Conservation (phyloP, 1,140 invertebrate genomes). For the Muscidifurax raptorellus region DNA sequence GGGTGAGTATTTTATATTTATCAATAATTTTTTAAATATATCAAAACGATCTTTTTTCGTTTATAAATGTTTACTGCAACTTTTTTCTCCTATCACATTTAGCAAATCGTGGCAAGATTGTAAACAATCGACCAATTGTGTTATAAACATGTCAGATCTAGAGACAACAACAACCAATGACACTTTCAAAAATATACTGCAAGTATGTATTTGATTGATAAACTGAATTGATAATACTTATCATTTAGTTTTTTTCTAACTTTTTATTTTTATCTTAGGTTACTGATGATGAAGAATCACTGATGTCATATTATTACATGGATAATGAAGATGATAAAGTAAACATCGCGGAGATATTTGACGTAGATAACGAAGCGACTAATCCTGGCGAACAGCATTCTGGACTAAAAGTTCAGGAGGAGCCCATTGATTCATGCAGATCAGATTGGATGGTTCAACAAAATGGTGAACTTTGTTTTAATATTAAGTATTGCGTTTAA, state of each 20-base stretch:
- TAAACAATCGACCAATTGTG: conserved; percentile 69
- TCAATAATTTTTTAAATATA: conserved; percentile 6
- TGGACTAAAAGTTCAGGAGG: neutral
- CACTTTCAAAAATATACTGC: conserved; percentile 90
- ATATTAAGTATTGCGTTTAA: neutral
- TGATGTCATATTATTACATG: conserved; percentile 93
- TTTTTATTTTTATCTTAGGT: conserved; percentile 69
- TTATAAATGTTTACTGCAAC: conserved; percentile 47
- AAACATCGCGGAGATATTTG: conserved; percentile 83
- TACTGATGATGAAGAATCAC: conserved; percentile 88
- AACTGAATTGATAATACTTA: neutral
- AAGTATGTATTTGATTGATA: conserved; percentile 67
- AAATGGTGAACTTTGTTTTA: neutral
- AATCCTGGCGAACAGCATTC: neutral
- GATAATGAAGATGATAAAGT: conserved; percentile 88
- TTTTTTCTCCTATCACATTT: conserved; percentile 30
- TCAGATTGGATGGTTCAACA: conserved; percentile 4
- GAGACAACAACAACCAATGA: conserved; percentile 78
- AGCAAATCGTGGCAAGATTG: conserved; percentile 70
- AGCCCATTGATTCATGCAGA: neutral
- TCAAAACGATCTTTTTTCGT: conserved; percentile 34
- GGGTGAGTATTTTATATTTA: conserved; percentile 65
- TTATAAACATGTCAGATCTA: conserved; percentile 73
- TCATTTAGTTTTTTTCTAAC: neutral
- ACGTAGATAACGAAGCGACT: neutral